A percentile compares a stretch with the other conserved stretches of the same genome.
These are phyloP conservation scores for Malaclemys terrapin DNA, from an alignment of 2,113 vertebrate species.

Conservation along the genomic window DNA sequence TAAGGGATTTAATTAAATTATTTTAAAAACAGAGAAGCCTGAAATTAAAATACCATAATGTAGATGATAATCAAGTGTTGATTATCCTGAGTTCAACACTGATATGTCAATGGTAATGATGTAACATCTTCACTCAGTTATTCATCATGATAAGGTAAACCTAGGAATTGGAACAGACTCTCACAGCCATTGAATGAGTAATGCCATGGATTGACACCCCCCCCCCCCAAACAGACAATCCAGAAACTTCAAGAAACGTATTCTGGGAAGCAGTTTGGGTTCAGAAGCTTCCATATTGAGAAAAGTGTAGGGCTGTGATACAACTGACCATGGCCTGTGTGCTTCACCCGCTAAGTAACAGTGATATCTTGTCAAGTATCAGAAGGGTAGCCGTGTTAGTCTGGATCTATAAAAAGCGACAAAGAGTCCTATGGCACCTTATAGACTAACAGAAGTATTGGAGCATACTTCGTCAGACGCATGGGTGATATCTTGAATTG, in stretches of 20 bases:
- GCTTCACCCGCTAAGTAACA: background rate
- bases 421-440: too few relatives aligned
- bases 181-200: background rate
- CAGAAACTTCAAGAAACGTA: background rate
- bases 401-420: too few relatives aligned
- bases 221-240: background rate
- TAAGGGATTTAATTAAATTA: conserved; percentile 43
- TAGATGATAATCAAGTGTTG: background rate
- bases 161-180: background rate
- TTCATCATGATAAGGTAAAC: background rate
- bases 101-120: background rate
- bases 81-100: background rate
- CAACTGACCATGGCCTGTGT: rapidly evolving
- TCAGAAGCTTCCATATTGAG: background rate
- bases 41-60: background rate
- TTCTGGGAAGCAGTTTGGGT: background rate
- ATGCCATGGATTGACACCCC: background rate
- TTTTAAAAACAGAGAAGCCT: background rate
- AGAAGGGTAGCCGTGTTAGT: too few relatives aligned
- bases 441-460: too few relatives aligned
- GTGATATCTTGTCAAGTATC: background rate
- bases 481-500: background rate
- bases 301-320: background rate
- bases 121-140: background rate
- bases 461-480: too few relatives aligned